Base-by-base conservation (phyloP, 1,140 invertebrate species). In the Colletes gigas region DNA sequence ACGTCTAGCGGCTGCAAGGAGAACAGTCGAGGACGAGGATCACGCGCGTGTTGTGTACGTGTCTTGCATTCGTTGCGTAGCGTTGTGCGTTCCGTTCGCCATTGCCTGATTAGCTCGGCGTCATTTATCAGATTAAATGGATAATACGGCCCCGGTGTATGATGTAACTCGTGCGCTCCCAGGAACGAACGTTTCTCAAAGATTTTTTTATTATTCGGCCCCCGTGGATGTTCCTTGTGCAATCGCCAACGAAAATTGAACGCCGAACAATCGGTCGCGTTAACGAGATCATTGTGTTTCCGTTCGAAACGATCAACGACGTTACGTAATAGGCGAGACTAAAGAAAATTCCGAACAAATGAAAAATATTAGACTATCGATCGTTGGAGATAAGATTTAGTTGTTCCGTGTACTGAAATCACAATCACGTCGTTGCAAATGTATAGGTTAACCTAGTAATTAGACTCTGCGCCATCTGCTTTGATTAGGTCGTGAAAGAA, bases 401-500 rank as follows among this genome's bases (percentile, higher is more conserved):
- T 39, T 17, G 7, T 14, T 17, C 19, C 41, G n/a, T 63, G 54
- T 47, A 30, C 10, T 12, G 10, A 54, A 65, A 65, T 74, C 72
- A 54, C 44, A 74, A 15, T 65, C 17, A 65, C 60, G 9, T 52
- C 14, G 3, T 21, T n/a, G 12, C 44, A 12, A 50, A 62, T 47
- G 60, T 60, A 65, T n/a, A 41, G 21, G 50, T 65, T 52, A 52
- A 82, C 50, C 44, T 6, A 50, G 50, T 57, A 69, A 81, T 83
- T 76, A 82, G 63, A 50, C 30, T 74, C 65, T 74, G 65, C 72
- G 72, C 30, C 47, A 65, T 47, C 44, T 60, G 59, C 60, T 81
- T 82, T 82, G 71, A 82, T 82, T 83, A 71, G 70, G 21, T 82
- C 79, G 57, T 83, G 82, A 83, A 83, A 83, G 65, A 76, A 83